Evolutionary conservation across 1,140 invertebrate species (phyloP), one percentile per base, ranked within the genome.

Genomic region (Trinorchestia longiramus): DNA sequence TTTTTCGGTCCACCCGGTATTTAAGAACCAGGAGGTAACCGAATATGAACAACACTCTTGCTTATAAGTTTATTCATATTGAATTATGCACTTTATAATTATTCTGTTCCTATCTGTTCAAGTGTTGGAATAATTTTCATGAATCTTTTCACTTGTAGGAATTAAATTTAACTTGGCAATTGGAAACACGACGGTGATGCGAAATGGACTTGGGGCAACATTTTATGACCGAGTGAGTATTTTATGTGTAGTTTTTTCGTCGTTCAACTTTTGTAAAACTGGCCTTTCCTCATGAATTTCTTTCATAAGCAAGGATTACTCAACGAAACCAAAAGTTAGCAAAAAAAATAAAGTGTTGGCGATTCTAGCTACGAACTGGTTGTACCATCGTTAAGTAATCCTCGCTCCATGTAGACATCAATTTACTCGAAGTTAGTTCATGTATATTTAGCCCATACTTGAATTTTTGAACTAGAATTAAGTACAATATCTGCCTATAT

Each of bases 181-280:
- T 17, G 88, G 88, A 42, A 90, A 90, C 43, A 90, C 88, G n/a
- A 90, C 88, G 41, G 88, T 90, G 41, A 90, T 90, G 88, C 23
- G 88, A 11, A 41, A 90, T 8, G 4, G 41, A 4, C 1, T 90
- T 3, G 88, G 88, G 4, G 88, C 88, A 15, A 90, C 4, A 3
- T 90, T 90, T 42, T 42, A 90, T 36, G 88, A 90, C 4, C 0
- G 88, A 41, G 88, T 90, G 43, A 90, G 88, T 42, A 90, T 77
- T 77, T 77, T 77, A 28, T 19, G 3, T 36, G 36, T 77, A 23
- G 15, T 11, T 23, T 77, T 77, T 11, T 77, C 1, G 62, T 77
- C 36, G 15, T 36, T 36, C 1, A 1, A 36, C 3, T 77, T 23
- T 77, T 36, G 8, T 53, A 53, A 53, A 53, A 53, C 47, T 53